Evolutionary conservation across 2,888 invertebrate species (phyloP).

Genomic region (Galeruca laticollis): DNA sequence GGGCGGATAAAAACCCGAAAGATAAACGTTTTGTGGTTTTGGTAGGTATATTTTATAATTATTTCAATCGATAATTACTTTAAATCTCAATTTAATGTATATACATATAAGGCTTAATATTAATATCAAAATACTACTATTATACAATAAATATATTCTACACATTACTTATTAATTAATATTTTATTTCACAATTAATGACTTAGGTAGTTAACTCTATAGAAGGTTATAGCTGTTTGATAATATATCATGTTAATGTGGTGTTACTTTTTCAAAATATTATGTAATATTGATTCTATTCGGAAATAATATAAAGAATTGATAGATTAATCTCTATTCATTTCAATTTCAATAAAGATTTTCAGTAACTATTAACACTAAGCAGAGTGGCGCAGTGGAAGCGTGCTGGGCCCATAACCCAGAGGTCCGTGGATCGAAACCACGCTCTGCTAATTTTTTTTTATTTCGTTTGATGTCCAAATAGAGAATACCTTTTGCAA

Average conservation of each 20-base stretch:
- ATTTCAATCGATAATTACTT: neutral
- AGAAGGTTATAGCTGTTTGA: no score
- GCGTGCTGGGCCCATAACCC: conserved; percentile 90
- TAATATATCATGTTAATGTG: no score
- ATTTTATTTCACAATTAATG: no score
- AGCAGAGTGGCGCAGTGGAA: conserved; percentile 88
- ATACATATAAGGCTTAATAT: no score
- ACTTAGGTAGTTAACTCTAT: no score
- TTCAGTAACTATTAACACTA: neutral
- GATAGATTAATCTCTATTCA: no score
- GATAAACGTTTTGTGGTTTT: neutral
- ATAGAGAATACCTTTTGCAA: neutral
- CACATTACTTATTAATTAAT: no score
- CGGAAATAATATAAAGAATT: no score
- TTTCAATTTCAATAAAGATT: neutral
- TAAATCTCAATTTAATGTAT: neutral
- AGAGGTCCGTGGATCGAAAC: conserved; percentile 94
- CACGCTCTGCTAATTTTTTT: conserved; percentile 78
- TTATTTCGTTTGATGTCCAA: conserved; percentile 6
- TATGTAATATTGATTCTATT: no score
- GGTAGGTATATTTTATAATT: neutral
- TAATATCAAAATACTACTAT: no score
- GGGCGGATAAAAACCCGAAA: neutral
- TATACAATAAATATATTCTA: no score
- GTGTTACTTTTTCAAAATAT: no score